A percentile compares a stretch with the other conserved stretches of the same genome.
phyloP scores from a whole-genome alignment of 2,888 invertebrate genomes.

The Malthinus flaveolus region DNA sequence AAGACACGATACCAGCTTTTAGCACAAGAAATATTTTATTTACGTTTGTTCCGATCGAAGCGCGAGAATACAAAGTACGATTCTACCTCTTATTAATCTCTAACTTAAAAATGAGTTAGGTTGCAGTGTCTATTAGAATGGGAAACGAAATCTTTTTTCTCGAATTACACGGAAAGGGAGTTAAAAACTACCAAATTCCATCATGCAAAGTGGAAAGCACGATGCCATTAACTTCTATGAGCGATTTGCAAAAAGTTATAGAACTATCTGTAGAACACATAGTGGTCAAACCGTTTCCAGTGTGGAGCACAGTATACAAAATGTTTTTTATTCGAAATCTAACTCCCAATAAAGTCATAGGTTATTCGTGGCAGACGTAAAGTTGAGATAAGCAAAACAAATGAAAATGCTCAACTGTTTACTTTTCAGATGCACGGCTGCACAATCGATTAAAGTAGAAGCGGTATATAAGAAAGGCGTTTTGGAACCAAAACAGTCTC shows the following conservation, averaged over 20 bases:
- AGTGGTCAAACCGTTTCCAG: slow-evolving; percentile 43
- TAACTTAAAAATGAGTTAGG: slow-evolving; percentile 20
- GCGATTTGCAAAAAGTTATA: slow-evolving; percentile 33
- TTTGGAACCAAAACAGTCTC: slow-evolving; percentile 48
- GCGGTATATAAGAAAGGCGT: slow-evolving; percentile 46
- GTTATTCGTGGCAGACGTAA: slow-evolving; percentile 52
- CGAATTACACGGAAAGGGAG: slow-evolving; percentile 19
- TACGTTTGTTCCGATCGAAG: slow-evolving; percentile 52
- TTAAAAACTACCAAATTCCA: neutral
- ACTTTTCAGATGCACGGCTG: slow-evolving; percentile 41
- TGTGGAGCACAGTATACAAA: slow-evolving; percentile 44
- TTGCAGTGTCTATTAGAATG: slow-evolving; percentile 27
- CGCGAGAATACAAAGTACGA: slow-evolving; percentile 45
- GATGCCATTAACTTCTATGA: neutral
- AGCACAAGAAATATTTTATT: slow-evolving; percentile 47
- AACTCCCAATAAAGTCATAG: slow-evolving; percentile 44
- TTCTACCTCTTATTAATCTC: neutral
- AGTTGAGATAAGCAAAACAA: neutral
- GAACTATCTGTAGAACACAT: slow-evolving; percentile 50
- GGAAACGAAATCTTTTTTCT: slow-evolving; percentile 17
- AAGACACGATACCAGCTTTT: slow-evolving; percentile 41
- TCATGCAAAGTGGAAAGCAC: neutral
- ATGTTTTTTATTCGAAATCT: slow-evolving; percentile 53
- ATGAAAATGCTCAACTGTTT: neutral
- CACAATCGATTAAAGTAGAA: slow-evolving; percentile 41